Percentiles rank a stretch among this genome's conserved stretches.
phyloP scores from a whole-genome alignment of 2,113 vertebrate species.

The Psammodynastes pulverulentus region DNA sequence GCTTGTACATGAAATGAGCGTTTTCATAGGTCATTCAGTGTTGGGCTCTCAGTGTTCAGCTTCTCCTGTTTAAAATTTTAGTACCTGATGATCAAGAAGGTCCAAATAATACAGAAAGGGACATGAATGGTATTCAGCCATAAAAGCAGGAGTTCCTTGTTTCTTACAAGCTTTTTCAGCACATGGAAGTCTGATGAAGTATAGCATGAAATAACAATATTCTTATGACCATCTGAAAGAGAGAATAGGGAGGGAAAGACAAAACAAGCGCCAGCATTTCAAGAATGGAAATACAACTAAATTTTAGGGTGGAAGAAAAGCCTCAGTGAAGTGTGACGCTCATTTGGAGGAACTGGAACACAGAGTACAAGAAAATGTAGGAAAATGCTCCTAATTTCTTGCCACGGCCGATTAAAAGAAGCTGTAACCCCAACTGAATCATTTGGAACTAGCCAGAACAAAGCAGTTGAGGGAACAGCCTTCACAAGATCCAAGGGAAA shows the following conservation, averaged over 20 bases:
- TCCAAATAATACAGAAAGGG: slow-evolving; percentile 42
- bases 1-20: neutral
- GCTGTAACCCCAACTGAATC: slow-evolving; percentile 38
- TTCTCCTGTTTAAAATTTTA: slow-evolving; percentile 38
- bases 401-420: slow-evolving; percentile 30
- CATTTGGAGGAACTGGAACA: slow-evolving; percentile 16
- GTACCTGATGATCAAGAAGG: slow-evolving; percentile 49
- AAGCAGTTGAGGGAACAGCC: slow-evolving; percentile 50
- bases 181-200: slow-evolving; percentile 14
- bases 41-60: slow-evolving; percentile 31
- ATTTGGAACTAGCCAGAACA: slow-evolving; percentile 54
- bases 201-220: neutral
- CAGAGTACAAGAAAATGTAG: slow-evolving; percentile 37
- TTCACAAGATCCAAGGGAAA: slow-evolving; percentile 40
- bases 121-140: slow-evolving; percentile 29
- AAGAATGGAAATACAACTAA: neutral
- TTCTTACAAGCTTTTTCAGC: slow-evolving; percentile 34
- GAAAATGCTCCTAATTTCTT: slow-evolving; percentile 32
- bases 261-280: neutral
- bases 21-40: neutral
- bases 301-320: neutral
- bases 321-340: neutral
- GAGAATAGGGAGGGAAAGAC: neutral
- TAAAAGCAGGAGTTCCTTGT: slow-evolving; percentile 26
- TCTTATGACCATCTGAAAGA: neutral